Evolutionary conservation across 1,140 invertebrate genomes (phyloP), one percentile per base, ranked within the genome.

Genomic region (Camponotus vicinus): DNA sequence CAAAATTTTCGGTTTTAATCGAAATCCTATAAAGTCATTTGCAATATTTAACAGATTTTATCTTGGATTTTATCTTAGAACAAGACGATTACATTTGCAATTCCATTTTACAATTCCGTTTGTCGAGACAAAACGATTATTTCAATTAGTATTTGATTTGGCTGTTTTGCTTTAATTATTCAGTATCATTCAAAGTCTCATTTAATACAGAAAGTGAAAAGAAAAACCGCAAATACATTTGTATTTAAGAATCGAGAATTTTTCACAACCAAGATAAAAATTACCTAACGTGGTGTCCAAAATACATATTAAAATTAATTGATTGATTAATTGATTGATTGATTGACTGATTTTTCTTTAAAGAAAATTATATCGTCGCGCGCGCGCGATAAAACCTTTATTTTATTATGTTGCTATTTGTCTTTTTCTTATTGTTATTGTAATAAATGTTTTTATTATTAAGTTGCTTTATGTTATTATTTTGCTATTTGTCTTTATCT

Each of bases 1-100:
- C 0, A 15, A 70, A 57, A 52, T 1, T 67, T 32, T 66, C 8
- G 32, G 3, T 79, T 79, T 69, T n/a, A 69, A 57, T 57, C 8
- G 9, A 80, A 40, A 70, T 6, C 64, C 6, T 27, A 27, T 27
- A 27, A 40, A 40, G n/a, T 3, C 67, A 71, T 37, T 71, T 45
- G 37, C 66, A 61, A 59, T 71, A 71, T 59, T 18, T 21, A 70
- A 80, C 37, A 61, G 67, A 59, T 73, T 82, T 40, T 27, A 59
- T 71, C 49, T 82, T 82, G 27, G 21, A 82, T n/a, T n/a, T n/a
- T n/a, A n/a, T n/a, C n/a, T n/a, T 32, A 71, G 52, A 82, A 59
- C 21, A 8, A 18, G 5, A 40, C n/a, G 15, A 61, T 73, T 40
- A 59, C 7, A 79, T 67, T 82, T 61, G 40, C 67, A 73, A 71